A percentile compares a stretch with the other conserved stretches of the same genome.
phyloP scores from a whole-genome alignment of 1,140 invertebrate genomes.

The Papilio polytes region DNA sequence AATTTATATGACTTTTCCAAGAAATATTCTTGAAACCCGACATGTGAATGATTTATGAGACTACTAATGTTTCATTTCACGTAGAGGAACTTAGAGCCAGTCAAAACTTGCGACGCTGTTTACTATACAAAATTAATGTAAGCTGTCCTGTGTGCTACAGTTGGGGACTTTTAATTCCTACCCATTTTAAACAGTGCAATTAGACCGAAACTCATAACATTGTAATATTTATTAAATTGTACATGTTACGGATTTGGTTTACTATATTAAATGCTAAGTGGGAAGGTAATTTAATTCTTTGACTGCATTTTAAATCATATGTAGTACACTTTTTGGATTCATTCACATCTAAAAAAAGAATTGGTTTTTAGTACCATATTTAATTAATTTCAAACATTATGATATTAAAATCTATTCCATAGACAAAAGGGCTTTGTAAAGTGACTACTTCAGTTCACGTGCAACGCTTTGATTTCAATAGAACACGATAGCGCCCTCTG shows the following conservation, averaged over 20 bases:
- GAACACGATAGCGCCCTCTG: not conserved
- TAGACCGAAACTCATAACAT: too few species aligned
- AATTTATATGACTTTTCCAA: conserved; percentile 6
- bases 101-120: not conserved
- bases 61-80: not conserved
- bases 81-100: not conserved
- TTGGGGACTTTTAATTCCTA: too few species aligned
- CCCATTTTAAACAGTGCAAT: too few species aligned
- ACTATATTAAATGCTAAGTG: too few species aligned
- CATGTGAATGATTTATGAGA: conserved; percentile 21
- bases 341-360: not conserved
- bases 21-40: conserved; percentile 5
- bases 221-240: not conserved
- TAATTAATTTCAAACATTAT: not conserved
- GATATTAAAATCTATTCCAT: not conserved
- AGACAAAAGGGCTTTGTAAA: not conserved
- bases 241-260: too few species aligned
- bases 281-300: not conserved
- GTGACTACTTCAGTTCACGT: conserved; percentile 16
- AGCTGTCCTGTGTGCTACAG: not conserved
- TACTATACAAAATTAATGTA: not conserved
- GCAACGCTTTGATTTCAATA: conserved; percentile 17
- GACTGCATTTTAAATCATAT: not conserved
- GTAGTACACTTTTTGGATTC: not conserved
- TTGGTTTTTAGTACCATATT: not conserved